phyloP scores from a whole-genome alignment of 2,113 vertebrate species.

The Eretmodus cyanostictus region DNA sequence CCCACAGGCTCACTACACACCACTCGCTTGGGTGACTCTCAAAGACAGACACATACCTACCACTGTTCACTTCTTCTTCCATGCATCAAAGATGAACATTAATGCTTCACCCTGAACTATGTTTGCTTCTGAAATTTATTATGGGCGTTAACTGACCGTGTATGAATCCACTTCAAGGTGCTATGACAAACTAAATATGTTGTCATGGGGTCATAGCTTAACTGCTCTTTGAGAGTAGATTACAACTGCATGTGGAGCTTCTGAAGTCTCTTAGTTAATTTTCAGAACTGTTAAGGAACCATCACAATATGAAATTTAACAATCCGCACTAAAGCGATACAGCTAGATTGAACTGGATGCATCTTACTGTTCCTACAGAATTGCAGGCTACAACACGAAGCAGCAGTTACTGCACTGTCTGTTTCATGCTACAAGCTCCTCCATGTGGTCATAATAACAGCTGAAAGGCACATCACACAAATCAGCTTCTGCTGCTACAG shows the following conservation, averaged over 20 bases:
- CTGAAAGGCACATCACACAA: not conserved
- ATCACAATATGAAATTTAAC: not conserved
- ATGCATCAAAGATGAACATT: slow-evolving; percentile 19
- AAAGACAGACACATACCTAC: slow-evolving; percentile 32
- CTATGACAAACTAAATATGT: slow-evolving; percentile 10
- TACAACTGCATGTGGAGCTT: not conserved
- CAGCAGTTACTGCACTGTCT: not conserved
- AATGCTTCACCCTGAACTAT: not conserved
- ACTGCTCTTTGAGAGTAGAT: not conserved
- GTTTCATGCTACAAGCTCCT: not conserved
- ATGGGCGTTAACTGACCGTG: slow-evolving; percentile 32
- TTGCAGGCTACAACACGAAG: not conserved
- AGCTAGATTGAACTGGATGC: not conserved
- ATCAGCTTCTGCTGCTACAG: not conserved
- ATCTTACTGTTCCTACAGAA: not conserved
- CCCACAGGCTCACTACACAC: not conserved
- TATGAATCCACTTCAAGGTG: slow-evolving; percentile 5
- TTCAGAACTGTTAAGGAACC: not conserved
- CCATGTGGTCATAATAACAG: not conserved
- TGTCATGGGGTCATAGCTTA: slow-evolving; percentile 37
- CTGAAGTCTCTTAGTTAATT: not conserved
- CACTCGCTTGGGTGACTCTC: slow-evolving; percentile 40
- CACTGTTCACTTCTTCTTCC: not conserved
- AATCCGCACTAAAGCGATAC: not conserved
- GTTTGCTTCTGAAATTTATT: slow-evolving; percentile 12